Percentiles rank a stretch among this genome's conserved stretches.
These are phyloP conservation scores for Vidua chalybeata DNA, from an alignment of 2,113 vertebrate species.

Conservation along the genomic window DNA sequence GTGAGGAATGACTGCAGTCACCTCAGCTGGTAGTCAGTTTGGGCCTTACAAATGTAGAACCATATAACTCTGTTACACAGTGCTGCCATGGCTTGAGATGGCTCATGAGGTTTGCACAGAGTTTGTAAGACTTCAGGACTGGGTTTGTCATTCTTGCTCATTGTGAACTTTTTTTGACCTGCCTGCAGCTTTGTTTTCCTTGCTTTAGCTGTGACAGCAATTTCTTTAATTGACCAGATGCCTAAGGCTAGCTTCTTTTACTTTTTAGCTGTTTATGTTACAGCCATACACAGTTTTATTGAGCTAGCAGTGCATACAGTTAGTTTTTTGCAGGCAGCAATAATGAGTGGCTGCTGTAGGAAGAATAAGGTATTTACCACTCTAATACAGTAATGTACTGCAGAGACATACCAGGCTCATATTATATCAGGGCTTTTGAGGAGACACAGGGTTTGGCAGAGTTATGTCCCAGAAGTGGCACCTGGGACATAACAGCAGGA, in stretches of 20 bases:
- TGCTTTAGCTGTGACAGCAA: neutral
- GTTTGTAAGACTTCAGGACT: neutral
- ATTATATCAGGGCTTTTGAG: accelerated
- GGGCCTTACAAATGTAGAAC: neutral
- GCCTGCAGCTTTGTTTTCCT: neutral
- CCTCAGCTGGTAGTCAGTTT: neutral
- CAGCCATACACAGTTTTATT: neutral
- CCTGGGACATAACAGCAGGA: accelerated
- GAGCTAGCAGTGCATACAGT: neutral
- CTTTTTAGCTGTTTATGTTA: neutral
- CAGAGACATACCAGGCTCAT: neutral
- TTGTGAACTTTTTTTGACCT: neutral
- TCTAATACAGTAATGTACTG: neutral
- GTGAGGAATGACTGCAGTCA: neutral
- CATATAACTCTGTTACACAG: no score
- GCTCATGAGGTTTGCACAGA: neutral
- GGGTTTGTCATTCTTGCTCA: neutral
- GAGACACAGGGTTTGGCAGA: neutral
- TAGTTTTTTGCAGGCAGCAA: neutral
- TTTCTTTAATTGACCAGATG: neutral
- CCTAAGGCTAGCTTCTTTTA: neutral
- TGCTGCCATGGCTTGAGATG: neutral
- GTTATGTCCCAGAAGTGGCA: no score
- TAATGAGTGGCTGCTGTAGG: neutral
- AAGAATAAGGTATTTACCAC: neutral